Conservation (phyloP, 2,797 vertebrate species). For the Nothura maculosa region DNA sequence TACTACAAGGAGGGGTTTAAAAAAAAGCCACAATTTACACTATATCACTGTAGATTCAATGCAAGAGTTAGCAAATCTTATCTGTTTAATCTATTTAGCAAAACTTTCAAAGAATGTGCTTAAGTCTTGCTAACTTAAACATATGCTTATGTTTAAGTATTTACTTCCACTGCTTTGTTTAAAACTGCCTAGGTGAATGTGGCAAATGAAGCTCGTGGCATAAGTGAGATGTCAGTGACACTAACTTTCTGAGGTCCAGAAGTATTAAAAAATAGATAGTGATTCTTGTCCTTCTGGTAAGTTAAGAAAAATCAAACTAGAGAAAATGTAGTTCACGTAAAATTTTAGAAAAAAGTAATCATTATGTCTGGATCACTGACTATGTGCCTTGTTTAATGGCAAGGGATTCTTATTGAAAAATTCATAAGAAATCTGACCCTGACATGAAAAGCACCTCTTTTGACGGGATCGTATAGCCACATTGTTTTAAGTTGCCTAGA, state of each 20-base stretch:
- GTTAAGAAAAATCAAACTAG: neutral
- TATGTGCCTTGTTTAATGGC: fast-evolving
- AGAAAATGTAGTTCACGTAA: fast-evolving
- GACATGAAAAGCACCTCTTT: neutral
- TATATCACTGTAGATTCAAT: neutral
- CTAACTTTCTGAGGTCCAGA: fast-evolving
- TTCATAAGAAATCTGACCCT: neutral
- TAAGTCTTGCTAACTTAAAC: neutral
- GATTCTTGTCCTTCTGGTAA: fast-evolving
- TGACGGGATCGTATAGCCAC: fast-evolving
- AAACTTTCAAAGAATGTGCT: neutral
- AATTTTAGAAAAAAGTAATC: neutral
- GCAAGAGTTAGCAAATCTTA: neutral
- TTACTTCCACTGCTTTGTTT: neutral
- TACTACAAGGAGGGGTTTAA: neutral
- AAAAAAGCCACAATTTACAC: fast-evolving
- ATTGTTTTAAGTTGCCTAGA: neutral
- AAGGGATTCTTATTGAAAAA: fast-evolving
- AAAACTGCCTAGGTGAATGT: fast-evolving
- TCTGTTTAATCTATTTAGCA: neutral
- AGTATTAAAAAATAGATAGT: neutral
- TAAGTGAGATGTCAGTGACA: neutral
- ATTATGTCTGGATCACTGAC: neutral
- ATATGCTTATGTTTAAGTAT: neutral
- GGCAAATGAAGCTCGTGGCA: fast-evolving